A percentile compares a stretch with the other conserved stretches of the same genome.
Conservation (phyloP, 2,888 invertebrate genomes). For the Ditula angustiorana region DNA sequence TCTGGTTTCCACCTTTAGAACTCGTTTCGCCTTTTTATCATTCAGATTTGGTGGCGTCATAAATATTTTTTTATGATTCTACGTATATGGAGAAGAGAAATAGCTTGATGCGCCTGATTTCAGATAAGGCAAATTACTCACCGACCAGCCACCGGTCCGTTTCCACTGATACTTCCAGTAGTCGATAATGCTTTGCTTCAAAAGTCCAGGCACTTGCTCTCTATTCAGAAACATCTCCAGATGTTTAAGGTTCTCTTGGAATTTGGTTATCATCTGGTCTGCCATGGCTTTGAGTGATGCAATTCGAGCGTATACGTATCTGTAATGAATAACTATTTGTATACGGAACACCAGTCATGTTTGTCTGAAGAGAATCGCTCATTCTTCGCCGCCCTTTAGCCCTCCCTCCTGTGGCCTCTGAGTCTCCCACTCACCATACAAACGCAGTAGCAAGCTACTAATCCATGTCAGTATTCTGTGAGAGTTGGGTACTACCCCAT, state of each 20-base stretch:
- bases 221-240: conserved; percentile 73
- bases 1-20: background rate
- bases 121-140: conserved; percentile 50
- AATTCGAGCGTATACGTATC: conserved; percentile 79
- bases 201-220: conserved; percentile 67
- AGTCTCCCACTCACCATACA: no score
- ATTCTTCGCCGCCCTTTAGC: no score
- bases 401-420: no score
- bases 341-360: background rate
- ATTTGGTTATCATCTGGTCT: conserved; percentile 75
- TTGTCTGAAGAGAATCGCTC: no score
- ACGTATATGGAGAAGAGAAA: conserved; percentile 3
- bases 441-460: no score
- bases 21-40: background rate
- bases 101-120: background rate
- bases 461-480: no score
- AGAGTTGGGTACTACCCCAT: no score
- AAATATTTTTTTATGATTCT: background rate
- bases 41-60: background rate
- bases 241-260: conserved; percentile 78
- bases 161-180: conserved; percentile 84
- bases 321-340: conserved; percentile 45
- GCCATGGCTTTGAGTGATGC: conserved; percentile 80
- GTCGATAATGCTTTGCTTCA: conserved; percentile 70
- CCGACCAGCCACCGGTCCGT: conserved; percentile 81